Evolutionary conservation across 2,888 invertebrate genomes (phyloP).

Genomic region (Scaptomyza tumidula): DNA sequence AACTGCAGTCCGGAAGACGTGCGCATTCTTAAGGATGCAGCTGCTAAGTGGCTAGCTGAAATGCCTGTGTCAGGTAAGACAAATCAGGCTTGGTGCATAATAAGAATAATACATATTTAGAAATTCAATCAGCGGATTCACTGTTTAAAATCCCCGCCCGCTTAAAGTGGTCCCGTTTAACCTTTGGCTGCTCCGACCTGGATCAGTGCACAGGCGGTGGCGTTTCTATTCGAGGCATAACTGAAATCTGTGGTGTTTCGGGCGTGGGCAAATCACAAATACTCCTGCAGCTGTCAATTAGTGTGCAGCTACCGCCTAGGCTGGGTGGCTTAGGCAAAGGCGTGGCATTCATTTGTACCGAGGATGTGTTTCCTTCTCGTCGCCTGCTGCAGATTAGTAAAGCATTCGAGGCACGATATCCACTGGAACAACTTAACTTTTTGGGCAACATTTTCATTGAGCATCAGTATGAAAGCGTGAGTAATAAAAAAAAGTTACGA

Average conservation of each 20-base stretch:
- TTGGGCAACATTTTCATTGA: slow-evolving; percentile 88
- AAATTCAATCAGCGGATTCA: slow-evolving; percentile 50
- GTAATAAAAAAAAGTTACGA: slow-evolving; percentile 13
- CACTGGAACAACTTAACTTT: slow-evolving; percentile 82
- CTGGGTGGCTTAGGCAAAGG: slow-evolving; percentile 86
- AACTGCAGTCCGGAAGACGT: slow-evolving; percentile 80
- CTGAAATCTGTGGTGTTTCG: slow-evolving; percentile 90
- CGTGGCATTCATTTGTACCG: slow-evolving; percentile 90
- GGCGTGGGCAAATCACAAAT: slow-evolving; percentile 91
- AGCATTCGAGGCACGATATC: slow-evolving; percentile 81
- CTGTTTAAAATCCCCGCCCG: slow-evolving; percentile 60
- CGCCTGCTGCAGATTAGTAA: slow-evolving; percentile 87
- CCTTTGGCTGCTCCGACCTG: slow-evolving; percentile 86
- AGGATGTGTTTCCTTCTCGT: slow-evolving; percentile 89
- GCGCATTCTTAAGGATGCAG: slow-evolving; percentile 79
- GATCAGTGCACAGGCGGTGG: slow-evolving; percentile 88
- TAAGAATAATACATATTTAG: background rate
- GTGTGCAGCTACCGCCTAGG: slow-evolving; percentile 86
- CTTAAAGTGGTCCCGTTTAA: slow-evolving; percentile 79
- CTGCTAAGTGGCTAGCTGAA: slow-evolving; percentile 81
- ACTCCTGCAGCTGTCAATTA: slow-evolving; percentile 89
- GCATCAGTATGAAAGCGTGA: slow-evolving; percentile 86
- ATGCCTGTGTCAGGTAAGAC: slow-evolving; percentile 64
- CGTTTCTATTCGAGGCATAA: slow-evolving; percentile 88
- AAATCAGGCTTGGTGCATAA: background rate